phyloP scores from a whole-genome alignment of 1,140 invertebrate species.

The Mizuhopecten yessoensis region DNA sequence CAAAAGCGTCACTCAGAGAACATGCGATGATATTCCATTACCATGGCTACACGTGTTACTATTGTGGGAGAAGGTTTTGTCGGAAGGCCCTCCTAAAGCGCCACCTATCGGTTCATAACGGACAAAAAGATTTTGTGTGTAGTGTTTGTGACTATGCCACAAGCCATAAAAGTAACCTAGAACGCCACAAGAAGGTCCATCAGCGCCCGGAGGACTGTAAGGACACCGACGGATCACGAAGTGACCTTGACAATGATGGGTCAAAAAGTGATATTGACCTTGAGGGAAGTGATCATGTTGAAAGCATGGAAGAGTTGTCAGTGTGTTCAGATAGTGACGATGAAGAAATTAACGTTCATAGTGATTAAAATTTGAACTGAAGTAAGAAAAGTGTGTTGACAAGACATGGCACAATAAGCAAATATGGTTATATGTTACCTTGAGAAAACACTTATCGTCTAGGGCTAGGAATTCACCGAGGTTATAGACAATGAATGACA shows the following conservation, averaged over 20 bases:
- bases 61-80: slow-evolving; percentile 83
- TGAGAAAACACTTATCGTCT: no score
- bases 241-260: background rate
- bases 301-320: slow-evolving; percentile 56
- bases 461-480: background rate
- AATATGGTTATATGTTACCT: background rate
- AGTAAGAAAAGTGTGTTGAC: background rate
- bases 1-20: slow-evolving; percentile 82
- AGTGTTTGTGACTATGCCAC: slow-evolving; percentile 83
- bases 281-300: slow-evolving; percentile 21
- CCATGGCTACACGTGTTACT: slow-evolving; percentile 83
- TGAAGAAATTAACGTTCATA: slow-evolving; percentile 64
- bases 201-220: slow-evolving; percentile 69
- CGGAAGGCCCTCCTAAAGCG: slow-evolving; percentile 84
- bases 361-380: slow-evolving; percentile 42
- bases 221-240: slow-evolving; percentile 45
- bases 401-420: background rate
- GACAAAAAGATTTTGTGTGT: slow-evolving; percentile 83
- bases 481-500: background rate
- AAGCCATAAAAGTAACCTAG: slow-evolving; percentile 84
- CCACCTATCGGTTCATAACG: slow-evolving; percentile 84
- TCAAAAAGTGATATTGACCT: background rate
- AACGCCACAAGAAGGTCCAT: slow-evolving; percentile 82
- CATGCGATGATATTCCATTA: slow-evolving; percentile 82
- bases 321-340: slow-evolving; percentile 62